phyloP scores from a whole-genome alignment of 53 echinoderm and acorn worm species.

The Apostichopus leukothele region DNA sequence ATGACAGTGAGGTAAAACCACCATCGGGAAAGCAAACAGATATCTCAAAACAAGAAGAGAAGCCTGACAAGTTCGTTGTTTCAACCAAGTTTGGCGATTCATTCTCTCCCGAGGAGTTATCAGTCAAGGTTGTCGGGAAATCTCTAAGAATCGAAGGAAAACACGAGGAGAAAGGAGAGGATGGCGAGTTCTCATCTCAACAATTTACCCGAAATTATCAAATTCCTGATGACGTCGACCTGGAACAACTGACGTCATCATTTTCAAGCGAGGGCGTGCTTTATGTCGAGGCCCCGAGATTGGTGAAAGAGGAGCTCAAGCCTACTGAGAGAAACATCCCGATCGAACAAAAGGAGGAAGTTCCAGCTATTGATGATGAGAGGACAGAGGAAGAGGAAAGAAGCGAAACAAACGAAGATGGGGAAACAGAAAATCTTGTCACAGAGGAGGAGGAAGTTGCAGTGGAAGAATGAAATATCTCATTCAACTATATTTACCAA shows the following conservation, averaged over 20 bases:
- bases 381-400: not conserved
- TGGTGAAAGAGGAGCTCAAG: not conserved
- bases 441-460: not conserved
- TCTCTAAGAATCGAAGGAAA: constrained; percentile 32
- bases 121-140: not conserved
- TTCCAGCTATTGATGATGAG: not conserved
- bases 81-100: constrained; percentile 8
- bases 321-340: constrained; percentile 30
- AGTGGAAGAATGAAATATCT: too few species aligned
- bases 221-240: not conserved
- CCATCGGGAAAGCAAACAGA: not conserved
- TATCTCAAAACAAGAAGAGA: not conserved
- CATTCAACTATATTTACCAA: too few species aligned
- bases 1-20: not conserved
- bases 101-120: constrained; percentile 20
- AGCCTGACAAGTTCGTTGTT: not conserved
- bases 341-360: not conserved
- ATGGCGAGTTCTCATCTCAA: constrained; percentile 13
- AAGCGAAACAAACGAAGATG: not conserved
- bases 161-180: constrained; percentile 23
- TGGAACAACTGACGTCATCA: constrained; percentile 31
- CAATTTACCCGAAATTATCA: not conserved
- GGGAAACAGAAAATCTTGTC: not conserved
- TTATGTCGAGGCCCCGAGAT: constrained; percentile 29
- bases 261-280: constrained; percentile 26